Base-by-base conservation (phyloP, 2,797 vertebrate species). In the Oryzias dopingdopingensis region DNA sequence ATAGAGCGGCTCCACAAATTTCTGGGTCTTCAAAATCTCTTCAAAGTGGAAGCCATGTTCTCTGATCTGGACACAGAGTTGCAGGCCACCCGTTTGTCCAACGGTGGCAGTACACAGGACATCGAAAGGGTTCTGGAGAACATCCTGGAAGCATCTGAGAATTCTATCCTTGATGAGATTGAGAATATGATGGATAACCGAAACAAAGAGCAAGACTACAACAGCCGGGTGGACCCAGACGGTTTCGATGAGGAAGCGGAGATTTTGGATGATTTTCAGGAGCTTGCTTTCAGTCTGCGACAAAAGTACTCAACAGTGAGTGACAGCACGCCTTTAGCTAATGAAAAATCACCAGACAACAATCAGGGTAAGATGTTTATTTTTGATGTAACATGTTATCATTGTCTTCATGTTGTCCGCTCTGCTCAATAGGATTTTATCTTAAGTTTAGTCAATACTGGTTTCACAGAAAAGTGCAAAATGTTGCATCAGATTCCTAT, bases 231-330 rank as follows among this genome's bases (percentile, higher is more conserved):
- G 44, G 93, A 93, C 17, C 74, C 52, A 0, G 82, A 79, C 42
- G 32, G 80, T 51, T 76, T 91, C 46, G 94, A 96, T 42, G 91
- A 94, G 49, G 96, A 97, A 80, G 88, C 92, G 0, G 81, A 90
- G 1, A 76, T 97, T 48, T 79, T 98, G 48, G 95, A 97, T 49
- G 92, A 94, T 23, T 90, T 99, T 75, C 96, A 98, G 81, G 95
- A 98, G 77, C 81, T 98, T 14, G 90, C 94, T n/a, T 97, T 95
- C 80, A 92, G 88, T 40, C 87, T 98, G 16, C 89, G 94, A 59
- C 92, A 94, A 75, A 94, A 89, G 77, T 93, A 95, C 54, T 93
- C 92, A 0, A 67, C 88, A 5, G 80, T 53, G 50, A 92, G 88
- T 47, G 93, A 94, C 56, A 92, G 89, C 8, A 66, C 73, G 10